A percentile compares a stretch with the other conserved stretches of the same genome.
Evolutionary conservation across 2,888 invertebrate species (phyloP).

Genomic region (Keiferia lycopersicella): DNA sequence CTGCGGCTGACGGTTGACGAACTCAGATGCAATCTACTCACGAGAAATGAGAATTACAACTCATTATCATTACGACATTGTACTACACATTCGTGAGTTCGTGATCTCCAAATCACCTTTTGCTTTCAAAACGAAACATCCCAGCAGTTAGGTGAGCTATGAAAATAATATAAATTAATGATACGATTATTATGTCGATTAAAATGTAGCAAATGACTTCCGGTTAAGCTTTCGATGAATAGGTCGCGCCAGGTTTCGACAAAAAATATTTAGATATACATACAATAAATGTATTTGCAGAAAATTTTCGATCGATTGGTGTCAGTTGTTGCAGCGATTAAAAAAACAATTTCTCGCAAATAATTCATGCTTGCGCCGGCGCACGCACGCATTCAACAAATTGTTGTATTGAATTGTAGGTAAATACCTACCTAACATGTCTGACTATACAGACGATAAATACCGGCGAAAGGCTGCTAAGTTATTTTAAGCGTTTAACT

Average conservation of each 20-base stretch:
- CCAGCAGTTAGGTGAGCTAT: not conserved
- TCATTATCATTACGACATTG: slow-evolving; percentile 14
- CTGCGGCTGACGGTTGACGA: slow-evolving; percentile 39
- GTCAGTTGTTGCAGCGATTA: slow-evolving; percentile 29
- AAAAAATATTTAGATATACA: not conserved
- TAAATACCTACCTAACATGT: slow-evolving; percentile 20
- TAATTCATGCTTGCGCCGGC: slow-evolving; percentile 32
- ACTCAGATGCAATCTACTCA: slow-evolving; percentile 42
- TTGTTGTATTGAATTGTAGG: slow-evolving; percentile 34
- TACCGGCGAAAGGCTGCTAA: slow-evolving; percentile 26
- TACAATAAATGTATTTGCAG: not conserved
- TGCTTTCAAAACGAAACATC: slow-evolving; percentile 17
- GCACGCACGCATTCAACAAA: slow-evolving; percentile 36
- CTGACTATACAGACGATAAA: slow-evolving; percentile 34
- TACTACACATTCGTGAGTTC: slow-evolving; percentile 22
- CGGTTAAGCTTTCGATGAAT: not conserved
- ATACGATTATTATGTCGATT: not conserved
- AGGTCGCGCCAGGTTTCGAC: not conserved
- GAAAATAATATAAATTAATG: slow-evolving; percentile 8
- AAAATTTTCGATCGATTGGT: slow-evolving; percentile 20
- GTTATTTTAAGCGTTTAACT: slow-evolving; percentile 34
- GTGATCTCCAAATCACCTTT: slow-evolving; percentile 17
- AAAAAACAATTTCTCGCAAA: slow-evolving; percentile 31
- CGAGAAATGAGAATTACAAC: slow-evolving; percentile 32
- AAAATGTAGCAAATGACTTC: slow-evolving; percentile 3